Evolutionary conservation across 2,888 invertebrate species (phyloP), one percentile per base, ranked within the genome.

Genomic region (Dyspetes luteomarginatus): DNA sequence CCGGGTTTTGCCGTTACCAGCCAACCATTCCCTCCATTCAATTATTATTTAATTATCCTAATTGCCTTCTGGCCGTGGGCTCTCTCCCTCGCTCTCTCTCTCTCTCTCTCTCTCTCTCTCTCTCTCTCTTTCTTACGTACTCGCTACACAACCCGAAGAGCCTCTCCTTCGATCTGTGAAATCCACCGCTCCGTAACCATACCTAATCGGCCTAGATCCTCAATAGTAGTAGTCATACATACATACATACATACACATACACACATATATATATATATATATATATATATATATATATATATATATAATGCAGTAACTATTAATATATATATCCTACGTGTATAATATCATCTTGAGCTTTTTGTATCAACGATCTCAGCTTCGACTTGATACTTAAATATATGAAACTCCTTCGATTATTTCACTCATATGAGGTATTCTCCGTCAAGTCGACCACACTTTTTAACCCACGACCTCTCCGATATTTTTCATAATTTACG

Each of bases 11-110:
- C 74, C 81, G 71, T 74, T 81, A 74, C 68, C 84, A 82, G 82
- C 87, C 87, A 89, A 86, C 88, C 90, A 87, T 86, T 87, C 88
- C 83, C 83, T 88, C 88, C 85, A 83, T 86, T 88, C 90, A 88
- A 91, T 91, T 90, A 91, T 89, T 90, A 90, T 90, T 91, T 91
- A 89, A 91, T 91, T 90, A 89, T 87, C 86, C 87, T 90, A 90
- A 90, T 90, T 88, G 89, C 85, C 86, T 85, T 84, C 82, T 85
- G 83, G 73, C 81, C 78, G 74, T 69, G 69, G 79, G 82, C 81
- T 82, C 78, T 69, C 30, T 22, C 30, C 48, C 71, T 48, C 9
- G 22, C 19, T 52, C 30, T 19, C 41, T 48, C 48, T 48, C 48
- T 48, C 48, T 48, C 30, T 22, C 30, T 58, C 71, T 48, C 9